Percentiles rank a stretch among this genome's conserved stretches.
Evolutionary conservation across 2,113 vertebrate species (phyloP).

Genomic region (Ciconia maguari): DNA sequence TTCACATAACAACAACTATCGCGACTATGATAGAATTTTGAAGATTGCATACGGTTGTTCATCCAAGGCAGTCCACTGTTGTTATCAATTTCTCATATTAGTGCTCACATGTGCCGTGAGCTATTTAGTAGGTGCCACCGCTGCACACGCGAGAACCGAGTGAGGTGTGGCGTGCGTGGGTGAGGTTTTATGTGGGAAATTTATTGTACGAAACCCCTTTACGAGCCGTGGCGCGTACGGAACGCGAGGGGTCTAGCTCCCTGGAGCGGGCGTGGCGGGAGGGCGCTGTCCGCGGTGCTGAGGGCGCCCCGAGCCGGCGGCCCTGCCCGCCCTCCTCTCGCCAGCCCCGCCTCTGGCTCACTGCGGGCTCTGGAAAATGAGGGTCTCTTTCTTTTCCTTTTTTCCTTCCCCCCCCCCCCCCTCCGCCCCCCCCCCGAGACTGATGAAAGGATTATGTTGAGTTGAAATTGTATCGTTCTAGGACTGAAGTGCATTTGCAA

Average conservation of each 20-base stretch:
- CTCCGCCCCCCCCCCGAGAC: not conserved
- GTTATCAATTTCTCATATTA: not conserved
- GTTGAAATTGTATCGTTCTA: not conserved
- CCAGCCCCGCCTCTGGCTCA: accelerated
- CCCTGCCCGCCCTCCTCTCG: not conserved
- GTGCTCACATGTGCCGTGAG: accelerated
- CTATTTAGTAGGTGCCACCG: not conserved
- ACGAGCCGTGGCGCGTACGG: accelerated
- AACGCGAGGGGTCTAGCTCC: too few species aligned
- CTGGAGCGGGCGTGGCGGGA: too few species aligned
- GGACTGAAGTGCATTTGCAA: not conserved
- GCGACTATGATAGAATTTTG: not conserved
- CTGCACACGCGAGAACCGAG: accelerated
- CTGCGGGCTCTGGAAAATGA: accelerated
- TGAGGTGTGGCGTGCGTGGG: too few species aligned
- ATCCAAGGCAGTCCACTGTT: not conserved
- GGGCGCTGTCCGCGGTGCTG: slow-evolving; percentile 9
- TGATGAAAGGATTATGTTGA: not conserved
- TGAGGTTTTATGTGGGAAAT: not conserved
- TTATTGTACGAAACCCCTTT: accelerated
- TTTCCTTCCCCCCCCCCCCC: not conserved
- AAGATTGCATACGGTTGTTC: not conserved
- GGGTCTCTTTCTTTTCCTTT: not conserved
- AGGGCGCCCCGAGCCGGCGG: not conserved
- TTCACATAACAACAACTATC: not conserved